Conservation (phyloP, 2,797 vertebrate species). For the Crossoptilon crossoptilon region DNA sequence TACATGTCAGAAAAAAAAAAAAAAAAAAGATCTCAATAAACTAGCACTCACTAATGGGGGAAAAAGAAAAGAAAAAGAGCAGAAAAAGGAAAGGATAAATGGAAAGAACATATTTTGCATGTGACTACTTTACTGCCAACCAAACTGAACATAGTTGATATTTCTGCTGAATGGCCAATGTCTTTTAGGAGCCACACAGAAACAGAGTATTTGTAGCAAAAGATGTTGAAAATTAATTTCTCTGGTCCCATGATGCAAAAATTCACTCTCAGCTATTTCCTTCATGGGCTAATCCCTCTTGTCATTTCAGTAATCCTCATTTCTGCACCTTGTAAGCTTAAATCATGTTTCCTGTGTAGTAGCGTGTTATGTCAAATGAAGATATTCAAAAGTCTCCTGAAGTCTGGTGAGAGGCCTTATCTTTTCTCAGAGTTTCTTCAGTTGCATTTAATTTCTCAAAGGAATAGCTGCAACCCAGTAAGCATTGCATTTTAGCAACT, state of each 20-base stretch:
- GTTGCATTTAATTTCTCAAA: slow-evolving; percentile 20
- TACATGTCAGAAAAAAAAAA: neutral
- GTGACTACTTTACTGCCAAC: neutral
- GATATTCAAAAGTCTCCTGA: neutral
- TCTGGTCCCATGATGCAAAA: slow-evolving; percentile 17
- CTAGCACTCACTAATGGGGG: neutral
- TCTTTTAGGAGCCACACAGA: neutral
- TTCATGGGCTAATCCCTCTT: slow-evolving; percentile 34
- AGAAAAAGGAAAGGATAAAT: neutral
- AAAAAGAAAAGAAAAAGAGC: neutral
- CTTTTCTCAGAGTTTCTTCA: neutral
- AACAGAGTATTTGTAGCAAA: neutral
- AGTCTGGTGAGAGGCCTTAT: neutral
- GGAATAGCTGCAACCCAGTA: neutral
- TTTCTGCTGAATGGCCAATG: neutral
- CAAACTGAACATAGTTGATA: neutral
- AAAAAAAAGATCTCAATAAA: slow-evolving; percentile 12
- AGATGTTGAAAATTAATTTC: slow-evolving; percentile 48
- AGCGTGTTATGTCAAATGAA: neutral
- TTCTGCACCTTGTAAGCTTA: neutral
- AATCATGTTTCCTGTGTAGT: neutral
- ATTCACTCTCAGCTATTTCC: slow-evolving; percentile 31
- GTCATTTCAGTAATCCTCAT: slow-evolving; percentile 35
- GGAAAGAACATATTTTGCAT: neutral
- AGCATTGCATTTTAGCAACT: neutral